Evolutionary conservation across 1,140 invertebrate species (phyloP), one percentile per base, ranked within the genome.

Genomic region (Camponotus pennsylvanicus): DNA sequence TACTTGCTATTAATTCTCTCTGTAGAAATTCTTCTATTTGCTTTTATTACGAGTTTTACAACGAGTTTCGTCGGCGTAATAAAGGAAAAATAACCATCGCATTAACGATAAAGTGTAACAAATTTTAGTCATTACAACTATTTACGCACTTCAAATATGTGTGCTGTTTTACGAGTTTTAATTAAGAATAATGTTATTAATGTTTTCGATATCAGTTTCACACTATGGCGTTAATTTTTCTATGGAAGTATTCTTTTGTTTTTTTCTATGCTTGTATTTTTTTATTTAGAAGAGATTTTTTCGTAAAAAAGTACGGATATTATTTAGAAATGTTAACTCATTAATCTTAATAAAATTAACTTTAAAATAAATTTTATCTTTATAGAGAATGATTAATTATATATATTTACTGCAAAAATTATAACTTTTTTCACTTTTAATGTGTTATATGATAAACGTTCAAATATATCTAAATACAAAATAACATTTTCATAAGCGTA

Each of bases 71-170:
- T 67, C 63, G 13, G 27, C 15, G n/a, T 70, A 70, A 57, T 42
- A 21, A 57, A 57, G 21, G 27, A 78, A 80, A 70, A 70, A 57
- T 55, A 9, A 40, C 1, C 8, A 13, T 9, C 4, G 13, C 45
- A 32, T 70, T 79, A 79, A 69, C 18, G 63, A 67, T 70, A 80
- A 70, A 80, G 7, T 27, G 32, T 55, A 69, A 70, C 64, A 42
- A 70, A 70, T 70, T 21, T 45, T 59, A 13, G 0, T 80, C 2
- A 13, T 57, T 40, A 57, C 34, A 64, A 69, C 18, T 69, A 69
- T 70, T 70, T 80, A 55, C 32, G 9, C 13, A 37, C n/a, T 34
- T 70, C 3, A 0, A 42, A 40, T 18, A 57, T 37, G 11, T 13
- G 3, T n/a, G 7, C 32, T 66, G 32, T 13, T 34, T 1, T 15